These are phyloP conservation scores for Varroa destructor DNA, from an alignment of 1,140 invertebrate genomes.

Conservation along the genomic window DNA sequence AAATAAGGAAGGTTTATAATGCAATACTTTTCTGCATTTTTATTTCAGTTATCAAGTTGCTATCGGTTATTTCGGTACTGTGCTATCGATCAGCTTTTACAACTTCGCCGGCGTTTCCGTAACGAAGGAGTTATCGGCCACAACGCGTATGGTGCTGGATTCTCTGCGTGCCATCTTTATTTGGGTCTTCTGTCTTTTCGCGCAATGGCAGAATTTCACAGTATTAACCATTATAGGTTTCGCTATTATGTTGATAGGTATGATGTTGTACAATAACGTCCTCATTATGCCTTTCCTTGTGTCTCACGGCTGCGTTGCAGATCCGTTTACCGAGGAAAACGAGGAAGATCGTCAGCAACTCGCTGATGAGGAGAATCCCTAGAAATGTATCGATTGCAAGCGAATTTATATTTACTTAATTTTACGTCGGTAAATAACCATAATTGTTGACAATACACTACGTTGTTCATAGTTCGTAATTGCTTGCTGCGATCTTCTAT, in stretches of 20 bases:
- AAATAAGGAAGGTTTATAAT: too few species aligned
- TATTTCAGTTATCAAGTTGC: neutral
- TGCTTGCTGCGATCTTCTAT: too few species aligned
- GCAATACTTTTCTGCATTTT: too few species aligned
- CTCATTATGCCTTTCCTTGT: conserved; percentile 41
- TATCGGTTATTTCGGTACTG: conserved; percentile 50
- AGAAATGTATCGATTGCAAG: too few species aligned
- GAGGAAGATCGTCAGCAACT: neutral
- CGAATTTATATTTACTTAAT: too few species aligned
- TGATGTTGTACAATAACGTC: conserved; percentile 61
- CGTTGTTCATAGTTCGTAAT: too few species aligned
- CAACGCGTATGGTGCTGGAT: conserved; percentile 81
- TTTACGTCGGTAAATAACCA: too few species aligned
- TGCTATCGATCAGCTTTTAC: conserved; percentile 84
- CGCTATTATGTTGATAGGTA: conserved; percentile 55
- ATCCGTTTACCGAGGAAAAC: neutral
- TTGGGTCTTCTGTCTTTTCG: conserved; percentile 61
- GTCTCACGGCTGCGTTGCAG: neutral
- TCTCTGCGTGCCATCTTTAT: conserved; percentile 75
- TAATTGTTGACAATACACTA: too few species aligned
- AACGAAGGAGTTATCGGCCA: conserved; percentile 83
- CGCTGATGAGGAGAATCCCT: neutral
- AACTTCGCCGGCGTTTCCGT: conserved; percentile 89
- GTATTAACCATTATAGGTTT: conserved; percentile 55
- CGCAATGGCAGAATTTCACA: conserved; percentile 40